Base-by-base conservation (phyloP, 2,888 invertebrate genomes). In the Eledona agricola region DNA sequence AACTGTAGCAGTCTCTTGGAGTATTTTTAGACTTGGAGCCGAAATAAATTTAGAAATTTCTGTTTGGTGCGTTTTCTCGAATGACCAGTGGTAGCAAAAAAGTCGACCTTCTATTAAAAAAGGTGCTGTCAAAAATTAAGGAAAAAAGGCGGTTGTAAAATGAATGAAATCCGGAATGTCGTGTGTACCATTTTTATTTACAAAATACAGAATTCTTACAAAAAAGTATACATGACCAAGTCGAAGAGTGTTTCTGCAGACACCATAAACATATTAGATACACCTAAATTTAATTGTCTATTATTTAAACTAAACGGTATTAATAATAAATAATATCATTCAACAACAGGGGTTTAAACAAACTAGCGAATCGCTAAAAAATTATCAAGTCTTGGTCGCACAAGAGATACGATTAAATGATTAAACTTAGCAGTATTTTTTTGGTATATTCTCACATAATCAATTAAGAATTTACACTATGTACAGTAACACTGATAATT, bases 11-110 rank as follows among this genome's bases (percentile, higher is more conserved):
- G 64, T 59, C 57, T 57, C n/a, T 55, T 59, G 51, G 43, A 61
- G 55, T 71, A 71, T 71, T 70, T 67, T 65, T 71, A 70, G 71
- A 64, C 46, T 59, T 62, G 59, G 59, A 71, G 69, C 71, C 62
- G 55, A 67, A 67, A 67, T 65, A 70, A 70, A 68, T 59, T 69
- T 70, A 68, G 71, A 67, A 61, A 62, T 56, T 54, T 46, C 37
- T 55, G 40, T 29, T 20, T 29, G 47, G 37, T 17, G 13, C 34
- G 17, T 17, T 29, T 37, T 37, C 20, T 2, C 7, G 10, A 28
- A 28, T 10, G 6, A 6, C 11, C 11, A 10, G 7, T 6, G 11
- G 6, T 9, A 28, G 6, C 7, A 28, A 28, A 28, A 11, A n/a
- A n/a, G 28, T 10, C n/a, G n/a, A n/a, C n/a, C n/a, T 19, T 4